Evolutionary conservation across 2,113 vertebrate genomes (phyloP).

Genomic region (Muntiacus muntjak): DNA sequence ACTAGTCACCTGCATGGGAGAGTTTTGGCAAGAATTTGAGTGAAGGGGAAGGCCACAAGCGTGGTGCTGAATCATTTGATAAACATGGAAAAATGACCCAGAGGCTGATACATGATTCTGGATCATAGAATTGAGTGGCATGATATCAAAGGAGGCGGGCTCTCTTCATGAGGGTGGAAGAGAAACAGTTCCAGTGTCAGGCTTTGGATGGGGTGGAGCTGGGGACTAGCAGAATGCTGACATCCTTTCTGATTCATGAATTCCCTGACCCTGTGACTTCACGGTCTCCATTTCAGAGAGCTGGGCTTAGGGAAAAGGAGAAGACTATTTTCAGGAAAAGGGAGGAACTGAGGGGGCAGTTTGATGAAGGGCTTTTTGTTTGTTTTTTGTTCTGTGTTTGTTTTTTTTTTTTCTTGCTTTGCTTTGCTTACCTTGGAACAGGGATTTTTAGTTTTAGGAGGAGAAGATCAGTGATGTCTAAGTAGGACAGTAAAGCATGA

Average conservation of each 20-base stretch:
- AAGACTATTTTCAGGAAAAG: neutral
- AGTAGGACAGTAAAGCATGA: neutral
- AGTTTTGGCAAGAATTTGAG: neutral
- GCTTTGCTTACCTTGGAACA: neutral
- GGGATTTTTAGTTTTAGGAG: neutral
- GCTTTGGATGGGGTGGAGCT: neutral
- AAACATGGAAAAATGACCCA: neutral
- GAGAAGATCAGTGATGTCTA: neutral
- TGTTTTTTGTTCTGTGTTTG: neutral
- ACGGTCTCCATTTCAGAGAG: neutral
- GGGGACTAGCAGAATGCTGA: neutral
- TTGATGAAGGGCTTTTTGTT: neutral
- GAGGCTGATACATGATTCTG: neutral
- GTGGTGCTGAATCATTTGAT: neutral
- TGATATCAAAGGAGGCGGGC: neutral
- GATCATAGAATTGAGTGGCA: neutral
- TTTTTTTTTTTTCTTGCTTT: neutral
- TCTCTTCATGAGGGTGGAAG: fast-evolving
- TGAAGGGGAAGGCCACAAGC: neutral
- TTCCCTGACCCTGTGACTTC: neutral
- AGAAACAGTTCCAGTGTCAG: neutral
- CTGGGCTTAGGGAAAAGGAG: neutral
- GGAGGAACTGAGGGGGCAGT: neutral
- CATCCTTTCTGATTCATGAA: neutral
- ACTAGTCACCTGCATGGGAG: neutral